Evolutionary conservation across 2,888 invertebrate genomes (phyloP), one percentile per base, ranked within the genome.

Genomic region (Seladonia tumulorum): DNA sequence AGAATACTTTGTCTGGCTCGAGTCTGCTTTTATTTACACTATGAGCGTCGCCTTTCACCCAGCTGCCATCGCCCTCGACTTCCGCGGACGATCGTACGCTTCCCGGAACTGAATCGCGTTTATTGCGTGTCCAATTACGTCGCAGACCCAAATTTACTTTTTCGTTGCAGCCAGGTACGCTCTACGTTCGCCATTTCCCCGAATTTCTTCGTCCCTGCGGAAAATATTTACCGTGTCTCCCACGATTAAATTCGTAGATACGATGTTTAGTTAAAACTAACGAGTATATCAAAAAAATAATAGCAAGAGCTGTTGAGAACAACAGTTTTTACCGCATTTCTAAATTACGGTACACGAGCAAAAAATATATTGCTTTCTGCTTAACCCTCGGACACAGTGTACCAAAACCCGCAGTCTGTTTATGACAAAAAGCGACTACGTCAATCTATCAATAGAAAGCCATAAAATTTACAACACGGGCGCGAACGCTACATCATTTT

Each of bases 11-110:
- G 89, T 88, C 90, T 90, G 87, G 81, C 87, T 82, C 82, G 87
- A 86, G 83, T 88, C 89, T 87, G 83, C 89, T 88, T 84, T 90
- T 90, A 90, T 90, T 89, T 89, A 89, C 90, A 91, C 89, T 90
- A 90, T 83, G 86, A 91, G 88, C 88, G 86, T 82, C 76, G 83
- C 84, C 79, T 83, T 88, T 78, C 83, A 79, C 87, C 75, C 72
- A 49, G 68, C 45, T 14, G 72, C 76, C 49, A 81, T 71, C 76
- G 82, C 82, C 82, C 66, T 57, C 70, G 45, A 71, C 79, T 60
- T 63, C 75, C 35, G 63, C 72, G 81, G 74, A 80, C 85, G 74
- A 85, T 81, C 84, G 80, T 76, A 79, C 79, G 76, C 81, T 81
- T 85, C 75, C 75, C 60, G 85, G 86, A 89, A 90, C 91, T 88